Base-by-base conservation (phyloP, 2,113 vertebrate species). In the Garra rufa region DNA sequence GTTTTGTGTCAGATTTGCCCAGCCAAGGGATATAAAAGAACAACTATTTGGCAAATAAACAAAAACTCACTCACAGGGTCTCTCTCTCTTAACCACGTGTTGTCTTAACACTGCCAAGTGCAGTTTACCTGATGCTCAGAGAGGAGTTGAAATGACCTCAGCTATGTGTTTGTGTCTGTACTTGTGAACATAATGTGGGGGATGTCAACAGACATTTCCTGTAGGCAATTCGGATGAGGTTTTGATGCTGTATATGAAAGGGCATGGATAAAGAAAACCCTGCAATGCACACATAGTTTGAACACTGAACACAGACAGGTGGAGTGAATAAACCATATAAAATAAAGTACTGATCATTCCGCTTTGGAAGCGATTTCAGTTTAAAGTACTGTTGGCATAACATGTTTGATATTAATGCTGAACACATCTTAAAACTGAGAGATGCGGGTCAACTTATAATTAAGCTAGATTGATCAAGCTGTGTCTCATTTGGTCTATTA, bases 1-100 rank as follows among this genome's bases (percentile, higher is more conserved):
- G 43, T 79, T 55, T 59, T 30, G 24, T 59, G 38, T 84, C 69
- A 59, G 85, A 80, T 83, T 81, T 59, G 61, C 24, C 65, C 17
- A 81, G 30, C 55, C 28, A 30, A 65, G 65, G 30, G 14, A 67
- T 48, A 69, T 26, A 57, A 38, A 21, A 74, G 50, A 59, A 38
- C 41, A 52, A 41, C 43, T 14, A 26, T 55, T 71, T 85, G 28
- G 11, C 76, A 78, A 85, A 87, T 87, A 78, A 78, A 78, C 73
- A 74, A 61, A 85, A 43, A 6, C 34, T 55, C 71, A 19, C 55
- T 38, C 57, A 65, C 43, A 59, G 8, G 26, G 5, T 48, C 63
- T 80, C 65, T 28, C 38, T 83, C 52, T 83, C 52, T 38, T 30
- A 28, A 73, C 43, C 26, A 55, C n/a, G 11, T 67, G 10, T 34